Evolutionary conservation across 2,113 vertebrate genomes (phyloP), one percentile per base, ranked within the genome.

Genomic region (Porphyrio hochstetteri): DNA sequence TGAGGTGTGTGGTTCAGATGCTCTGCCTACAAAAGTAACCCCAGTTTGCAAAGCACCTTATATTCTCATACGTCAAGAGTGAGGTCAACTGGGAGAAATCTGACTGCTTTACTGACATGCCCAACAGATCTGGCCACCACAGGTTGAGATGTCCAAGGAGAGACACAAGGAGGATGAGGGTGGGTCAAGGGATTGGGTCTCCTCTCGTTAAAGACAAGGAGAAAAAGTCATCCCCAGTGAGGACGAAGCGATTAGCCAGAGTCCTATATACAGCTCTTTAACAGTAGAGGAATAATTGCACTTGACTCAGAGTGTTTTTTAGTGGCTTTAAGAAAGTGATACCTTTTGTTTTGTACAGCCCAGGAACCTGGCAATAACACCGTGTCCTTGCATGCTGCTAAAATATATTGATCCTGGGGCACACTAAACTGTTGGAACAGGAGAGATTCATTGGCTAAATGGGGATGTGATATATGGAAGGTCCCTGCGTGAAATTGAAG

Each of bases 401-500:
- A 96, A 96, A 97, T 95, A 87, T 95, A 96, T 97, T 84, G 95
- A 97, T 96, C 85, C 59, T 19, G 7, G 88, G 84, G 67, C 91
- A 88, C 69, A 42, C 91, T 82, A 50, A 93, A 90, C 61, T 85
- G 70, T 93, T 95, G 64, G 90, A 94, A 92, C 17, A 1, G 71
- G 87, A 90, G 84, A 92, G 95, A 97, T 97, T 96, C 91, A 96
- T 86, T 85, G 78, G 82, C 23, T 0, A 85, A 86, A 70, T n/a
- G 55, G 23, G 59, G 87, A 55, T 90, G 90, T 95, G 95, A 94
- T 95, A 82, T 93, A 90, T 29, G 44, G 48, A 82, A 96, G 78
- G 92, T 93, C 57, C 50, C 63, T 69, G 40, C 3, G 1, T 57
- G 83, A 88, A 94, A 91, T 27, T 80, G 82, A 77, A 95, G 78